phyloP scores from a whole-genome alignment of 2,113 vertebrate genomes.

The Pelusios castaneus region DNA sequence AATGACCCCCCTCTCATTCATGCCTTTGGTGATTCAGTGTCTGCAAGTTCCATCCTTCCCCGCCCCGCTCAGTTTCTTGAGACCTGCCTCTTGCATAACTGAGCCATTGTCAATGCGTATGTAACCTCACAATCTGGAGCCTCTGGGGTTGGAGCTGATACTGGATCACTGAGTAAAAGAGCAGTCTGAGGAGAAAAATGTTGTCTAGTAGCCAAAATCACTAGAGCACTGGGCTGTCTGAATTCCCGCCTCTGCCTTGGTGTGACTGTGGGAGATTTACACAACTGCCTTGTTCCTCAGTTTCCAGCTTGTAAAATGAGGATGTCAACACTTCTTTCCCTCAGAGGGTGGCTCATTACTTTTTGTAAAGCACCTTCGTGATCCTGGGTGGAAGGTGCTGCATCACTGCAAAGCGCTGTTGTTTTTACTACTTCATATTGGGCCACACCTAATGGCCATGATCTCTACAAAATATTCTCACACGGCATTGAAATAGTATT shows the following conservation, averaged over 20 bases:
- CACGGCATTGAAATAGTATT: not conserved
- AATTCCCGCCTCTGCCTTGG: not conserved
- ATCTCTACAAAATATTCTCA: not conserved
- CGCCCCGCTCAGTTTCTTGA: not conserved
- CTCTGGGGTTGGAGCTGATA: not conserved
- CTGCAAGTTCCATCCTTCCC: not conserved
- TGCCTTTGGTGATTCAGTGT: not conserved
- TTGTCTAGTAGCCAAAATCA: not conserved
- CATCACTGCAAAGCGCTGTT: not conserved
- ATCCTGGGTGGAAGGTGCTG: not conserved
- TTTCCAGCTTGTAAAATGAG: not conserved
- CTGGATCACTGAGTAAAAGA: not conserved
- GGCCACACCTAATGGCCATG: not conserved
- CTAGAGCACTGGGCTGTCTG: not conserved
- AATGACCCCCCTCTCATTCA: not conserved
- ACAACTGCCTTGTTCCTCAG: not conserved
- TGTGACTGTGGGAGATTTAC: not conserved
- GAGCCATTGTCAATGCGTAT: not conserved
- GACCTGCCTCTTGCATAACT: not conserved
- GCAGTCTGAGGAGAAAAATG: not conserved
- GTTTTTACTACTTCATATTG: not conserved
- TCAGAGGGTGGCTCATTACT: not conserved
- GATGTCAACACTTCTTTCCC: rapidly evolving
- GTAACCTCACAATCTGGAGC: not conserved
- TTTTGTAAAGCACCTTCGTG: not conserved